Evolutionary conservation across 2,888 invertebrate species (phyloP), one percentile per base, ranked within the genome.

Genomic region (Agrotis exclamationis): DNA sequence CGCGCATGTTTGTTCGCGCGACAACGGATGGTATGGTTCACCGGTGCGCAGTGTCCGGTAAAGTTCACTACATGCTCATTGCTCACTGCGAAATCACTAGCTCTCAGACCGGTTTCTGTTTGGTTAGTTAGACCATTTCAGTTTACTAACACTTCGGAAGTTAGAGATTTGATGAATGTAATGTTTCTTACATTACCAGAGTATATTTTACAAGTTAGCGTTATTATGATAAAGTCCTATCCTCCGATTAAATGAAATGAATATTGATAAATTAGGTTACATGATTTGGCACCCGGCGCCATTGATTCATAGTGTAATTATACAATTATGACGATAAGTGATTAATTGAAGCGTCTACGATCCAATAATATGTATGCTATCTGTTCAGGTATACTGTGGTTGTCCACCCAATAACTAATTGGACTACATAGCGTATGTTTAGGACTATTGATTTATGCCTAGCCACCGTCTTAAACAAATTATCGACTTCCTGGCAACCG

Each of bases 51-150:
- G 84, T 85, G 89, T 87, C 87, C 88, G 86, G 91, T 90, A 89
- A 88, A 91, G 91, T 91, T 93, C 91, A 90, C 88, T 79, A 82
- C 86, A 82, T 67, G 80, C 87, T 89, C 88, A 88, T 88, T 89
- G 93, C 94, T 89, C 88, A 88, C 88, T 89, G 93, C 95, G 87
- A 94, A 94, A 93, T 89, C 80, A 84, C 81, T 82, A 84, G 70
- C 66, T 58, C 56, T 72, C 85, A 68, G 78, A 87, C 90, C 84
- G 86, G 87, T 90, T 89, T 87, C 70, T 88, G 85, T 89, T 85
- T 83, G 81, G 63, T 73, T 83, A 70, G 63, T 73, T 83, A 70
- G 56, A 71, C 51, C 50, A 65, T 75, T 80, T 75, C n/a, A 70
- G 85, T 85, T 86, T 76, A 76, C 75, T 72, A 80, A 83, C 82